Base-by-base conservation (phyloP, 2,113 vertebrate species). In the Emydura subglobosa region DNA sequence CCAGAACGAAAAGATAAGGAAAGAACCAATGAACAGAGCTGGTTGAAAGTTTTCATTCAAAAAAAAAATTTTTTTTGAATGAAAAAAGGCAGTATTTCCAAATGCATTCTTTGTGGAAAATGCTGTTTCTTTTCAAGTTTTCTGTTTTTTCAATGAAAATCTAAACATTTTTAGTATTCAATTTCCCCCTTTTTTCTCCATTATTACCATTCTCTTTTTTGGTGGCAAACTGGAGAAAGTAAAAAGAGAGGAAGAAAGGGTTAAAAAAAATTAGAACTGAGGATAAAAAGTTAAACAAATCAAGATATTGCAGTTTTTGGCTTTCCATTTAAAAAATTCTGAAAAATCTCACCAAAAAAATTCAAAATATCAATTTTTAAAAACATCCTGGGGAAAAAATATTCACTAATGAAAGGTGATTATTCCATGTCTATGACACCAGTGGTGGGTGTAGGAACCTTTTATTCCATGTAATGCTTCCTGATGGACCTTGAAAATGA, bases 401-500 rank as follows among this genome's bases (percentile, higher is more conserved):
- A 17, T 4, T 91, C 25, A 8, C 21, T 39, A 16, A 19, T 29
- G 25, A 47, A 47, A 55, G 24, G 51, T 82, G 2, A 51, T 87
- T 17, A 12, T 59, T 2, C 8, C 82, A 34, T 21, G 82, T 10
- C 14, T 2, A 19, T 5, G 51, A 2, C 21, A 47, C 55, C 2
- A 0, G 29, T 2, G 3, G 39, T 86, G 44, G 51, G 17, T 65
- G 14, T 50, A 47, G 59, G 49, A 85, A 83, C 2, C 3, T 88
- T 53, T 88, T 5, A 4, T 17, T 61, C 42, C 29, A 4, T 47
- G 83, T 90, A 57, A 27, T n/a, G 22, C 94, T 94, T 96, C 54
- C 68, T 95, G 34, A 34, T 85, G 47, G 49, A 22, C 82, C 55
- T 91, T 86, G 47, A 74, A 96, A 94, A 94, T 29, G 7, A 95